These are phyloP conservation scores for Novumbra hubbsi DNA, from an alignment of 2,797 vertebrate genomes.

Conservation along the genomic window DNA sequence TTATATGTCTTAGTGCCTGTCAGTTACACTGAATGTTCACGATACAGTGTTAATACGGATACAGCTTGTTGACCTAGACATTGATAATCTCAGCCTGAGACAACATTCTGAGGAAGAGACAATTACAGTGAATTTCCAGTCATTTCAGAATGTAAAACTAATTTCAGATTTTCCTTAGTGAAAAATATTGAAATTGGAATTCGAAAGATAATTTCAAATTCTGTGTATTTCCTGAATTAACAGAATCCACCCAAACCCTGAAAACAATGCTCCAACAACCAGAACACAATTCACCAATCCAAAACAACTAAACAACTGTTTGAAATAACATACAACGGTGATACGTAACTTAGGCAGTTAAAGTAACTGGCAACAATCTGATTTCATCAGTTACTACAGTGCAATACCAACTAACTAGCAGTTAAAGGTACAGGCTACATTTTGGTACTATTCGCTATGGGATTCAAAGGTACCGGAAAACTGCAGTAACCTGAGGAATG, in stretches of 20 bases:
- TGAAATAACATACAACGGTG: not conserved
- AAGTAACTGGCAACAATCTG: not conserved
- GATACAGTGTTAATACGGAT: not conserved
- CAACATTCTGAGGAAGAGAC: not conserved
- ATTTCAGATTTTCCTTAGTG: not conserved
- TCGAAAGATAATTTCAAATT: not conserved
- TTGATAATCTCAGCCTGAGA: not conserved
- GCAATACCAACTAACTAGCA: no score
- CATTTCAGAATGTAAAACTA: not conserved
- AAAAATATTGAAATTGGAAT: not conserved
- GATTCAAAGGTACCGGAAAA: not conserved
- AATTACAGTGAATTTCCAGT: not conserved
- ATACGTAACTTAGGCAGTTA: not conserved
- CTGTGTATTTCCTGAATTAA: not conserved
- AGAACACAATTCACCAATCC: not conserved
- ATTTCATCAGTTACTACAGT: no score
- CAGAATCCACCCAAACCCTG: not conserved
- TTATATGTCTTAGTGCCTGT: slow-evolving; percentile 56
- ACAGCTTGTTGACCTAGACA: not conserved
- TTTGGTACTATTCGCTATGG: no score
- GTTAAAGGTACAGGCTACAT: no score
- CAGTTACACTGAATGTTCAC: slow-evolving; percentile 28
- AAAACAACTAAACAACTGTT: not conserved
- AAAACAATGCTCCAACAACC: not conserved
- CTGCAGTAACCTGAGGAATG: not conserved